Evolutionary conservation across 64 coral and sea anemone species (phyloP), one percentile per base, ranked within the genome.

Genomic region (Actinia equina): DNA sequence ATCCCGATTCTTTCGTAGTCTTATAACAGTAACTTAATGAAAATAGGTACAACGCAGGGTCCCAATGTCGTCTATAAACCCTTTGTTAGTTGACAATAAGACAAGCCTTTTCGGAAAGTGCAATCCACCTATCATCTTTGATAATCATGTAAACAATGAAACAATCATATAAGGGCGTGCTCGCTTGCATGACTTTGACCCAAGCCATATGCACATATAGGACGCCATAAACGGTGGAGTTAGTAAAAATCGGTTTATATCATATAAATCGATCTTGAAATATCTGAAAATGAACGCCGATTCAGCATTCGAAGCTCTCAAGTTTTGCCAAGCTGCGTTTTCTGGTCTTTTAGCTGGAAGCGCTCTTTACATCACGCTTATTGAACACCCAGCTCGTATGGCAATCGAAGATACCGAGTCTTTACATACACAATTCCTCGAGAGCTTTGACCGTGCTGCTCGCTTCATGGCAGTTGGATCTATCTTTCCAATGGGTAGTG

Each of bases 351-450:
- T 92, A 30, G 90, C 84, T 67, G 90, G 90, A 2, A 77, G 76
- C 17, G 90, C 90, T 6, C 49, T 92, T 5, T 92, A 92, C 60
- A 92, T 92, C 44, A 82, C 78, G 15, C 59, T 92, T 20, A 86
- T 74, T 11, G 90, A 92, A 60, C 90, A 92, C 52, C 90, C 90
- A 6, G 90, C 90, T 3, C 59, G 90, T 27, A 92, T 92, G 90
- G 59, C 79, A 37, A 79, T 92, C 16, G 61, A 87, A 13, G 90
- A 92, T 51, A 80, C 62, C 19, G 84, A 92, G 60, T 87, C 85
- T 3, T 12, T 82, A 2, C 90, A 92, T 46, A 77, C 55, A 4
- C 85, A 92, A 51, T 92, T 82, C 52, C 5, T 77, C 1, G 85
- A 77, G 6, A 87, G 84, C 49, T 92, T 92, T 77, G 61, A 92